Evolutionary conservation across 2,113 vertebrate genomes (phyloP).

Genomic region (Chloropsis cyanopogon): DNA sequence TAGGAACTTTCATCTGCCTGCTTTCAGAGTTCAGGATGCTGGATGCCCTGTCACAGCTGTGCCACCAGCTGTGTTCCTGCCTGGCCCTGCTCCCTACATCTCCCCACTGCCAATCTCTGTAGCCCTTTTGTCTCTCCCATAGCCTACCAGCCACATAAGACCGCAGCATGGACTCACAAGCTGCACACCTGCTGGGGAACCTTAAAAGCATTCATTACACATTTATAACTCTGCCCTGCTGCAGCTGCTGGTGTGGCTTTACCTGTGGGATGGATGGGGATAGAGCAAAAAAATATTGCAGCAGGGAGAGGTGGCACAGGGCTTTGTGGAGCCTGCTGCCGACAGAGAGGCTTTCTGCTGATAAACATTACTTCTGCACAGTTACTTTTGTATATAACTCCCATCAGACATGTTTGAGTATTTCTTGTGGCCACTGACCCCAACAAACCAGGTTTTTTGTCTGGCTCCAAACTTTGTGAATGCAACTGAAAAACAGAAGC

Average conservation of each 20-base stretch:
- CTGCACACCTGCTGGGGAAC: background rate
- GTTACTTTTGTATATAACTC: background rate
- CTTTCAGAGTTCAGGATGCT: background rate
- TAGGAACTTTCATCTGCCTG: accelerated
- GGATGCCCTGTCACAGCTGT: accelerated
- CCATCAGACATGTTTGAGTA: background rate
- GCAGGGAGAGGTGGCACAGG: accelerated
- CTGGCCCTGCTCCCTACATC: background rate
- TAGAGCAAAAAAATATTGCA: background rate
- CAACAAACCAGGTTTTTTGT: background rate
- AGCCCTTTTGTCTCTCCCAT: background rate
- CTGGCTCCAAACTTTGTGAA: background rate
- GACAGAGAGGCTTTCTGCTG: background rate
- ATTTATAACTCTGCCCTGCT: background rate
- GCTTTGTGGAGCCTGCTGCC: background rate
- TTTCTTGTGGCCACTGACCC: background rate
- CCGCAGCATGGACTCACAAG: accelerated
- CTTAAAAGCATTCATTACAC: background rate
- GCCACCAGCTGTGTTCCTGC: background rate
- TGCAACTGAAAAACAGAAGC: background rate
- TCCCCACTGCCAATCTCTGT: accelerated
- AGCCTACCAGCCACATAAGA: background rate
- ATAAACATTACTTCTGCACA: background rate
- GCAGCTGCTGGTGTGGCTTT: background rate
- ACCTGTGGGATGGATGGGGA: background rate